Evolutionary conservation across 1,140 invertebrate species (phyloP).

Genomic region (Zophobas atratus): DNA sequence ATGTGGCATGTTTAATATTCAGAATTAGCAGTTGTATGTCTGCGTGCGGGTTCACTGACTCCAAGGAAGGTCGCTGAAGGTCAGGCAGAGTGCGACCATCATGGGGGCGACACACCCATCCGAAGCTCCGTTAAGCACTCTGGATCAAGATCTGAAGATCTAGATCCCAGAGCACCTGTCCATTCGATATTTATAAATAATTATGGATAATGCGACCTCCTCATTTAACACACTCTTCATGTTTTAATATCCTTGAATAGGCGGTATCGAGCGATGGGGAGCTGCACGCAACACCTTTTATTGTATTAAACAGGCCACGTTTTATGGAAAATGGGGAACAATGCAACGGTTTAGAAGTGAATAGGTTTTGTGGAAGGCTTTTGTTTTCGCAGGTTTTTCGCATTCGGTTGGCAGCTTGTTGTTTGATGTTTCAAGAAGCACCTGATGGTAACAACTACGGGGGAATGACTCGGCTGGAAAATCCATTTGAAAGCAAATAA

Average conservation of each 20-base stretch:
- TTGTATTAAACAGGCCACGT: no score
- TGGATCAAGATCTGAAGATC: conserved; percentile 13
- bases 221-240: background rate
- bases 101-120: conserved; percentile 44
- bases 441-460: no score
- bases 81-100: conserved; percentile 39
- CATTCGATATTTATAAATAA: conserved; percentile 10
- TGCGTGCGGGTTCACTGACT: conserved; percentile 46
- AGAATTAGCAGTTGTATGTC: conserved; percentile 48
- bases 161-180: conserved; percentile 26
- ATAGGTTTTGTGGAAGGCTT: no score
- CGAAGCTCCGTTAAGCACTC: conserved; percentile 30
- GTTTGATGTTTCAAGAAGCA: no score
- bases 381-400: no score
- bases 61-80: conserved; percentile 47
- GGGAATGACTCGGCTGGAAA: no score
- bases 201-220: background rate
- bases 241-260: background rate
- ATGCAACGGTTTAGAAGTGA: no score
- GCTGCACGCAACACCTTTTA: no score
- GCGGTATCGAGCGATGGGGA: background rate
- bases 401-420: no score
- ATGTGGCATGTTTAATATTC: conserved; percentile 49
- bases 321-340: no score
- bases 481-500: no score